These are phyloP conservation scores for Pristionchus mayeri DNA, from an alignment of 2,888 invertebrate species.

Conservation along the genomic window DNA sequence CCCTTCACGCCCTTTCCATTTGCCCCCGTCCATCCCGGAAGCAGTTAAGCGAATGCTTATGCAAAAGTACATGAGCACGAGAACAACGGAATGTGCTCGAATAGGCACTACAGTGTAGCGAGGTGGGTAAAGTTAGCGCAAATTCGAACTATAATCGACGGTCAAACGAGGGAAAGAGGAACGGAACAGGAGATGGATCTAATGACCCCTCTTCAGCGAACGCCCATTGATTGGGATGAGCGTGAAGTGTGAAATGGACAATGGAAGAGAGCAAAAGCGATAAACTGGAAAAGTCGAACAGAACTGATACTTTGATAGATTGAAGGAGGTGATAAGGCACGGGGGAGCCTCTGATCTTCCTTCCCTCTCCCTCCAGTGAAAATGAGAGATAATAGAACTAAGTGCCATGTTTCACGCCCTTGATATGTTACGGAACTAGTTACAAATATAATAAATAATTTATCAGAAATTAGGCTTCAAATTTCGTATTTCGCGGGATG, in stretches of 20 bases:
- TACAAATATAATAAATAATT: not conserved
- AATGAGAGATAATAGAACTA: not conserved
- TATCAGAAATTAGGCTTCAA: constrained; percentile 18
- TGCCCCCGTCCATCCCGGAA: too few relatives aligned
- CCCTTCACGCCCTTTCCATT: too few relatives aligned
- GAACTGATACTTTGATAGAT: not conserved
- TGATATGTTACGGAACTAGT: too few relatives aligned
- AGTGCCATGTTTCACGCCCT: too few relatives aligned
- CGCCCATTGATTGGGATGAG: not conserved
- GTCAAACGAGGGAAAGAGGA: not conserved
- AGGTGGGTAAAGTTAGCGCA: not conserved
- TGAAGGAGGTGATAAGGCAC: not conserved
- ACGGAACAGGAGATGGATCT: not conserved
- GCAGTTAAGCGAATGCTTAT: too few relatives aligned
- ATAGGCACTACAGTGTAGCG: not conserved
- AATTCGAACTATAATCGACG: not conserved
- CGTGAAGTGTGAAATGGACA: too few relatives aligned
- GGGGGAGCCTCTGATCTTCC: not conserved
- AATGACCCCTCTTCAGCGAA: not conserved
- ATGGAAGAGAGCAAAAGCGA: not conserved
- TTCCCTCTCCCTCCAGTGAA: not conserved
- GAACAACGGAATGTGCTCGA: not conserved
- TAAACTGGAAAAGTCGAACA: not conserved
- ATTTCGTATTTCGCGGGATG: constrained; percentile 3
- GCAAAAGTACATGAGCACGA: too few relatives aligned